Evolutionary conservation across 2,888 invertebrate species (phyloP), one percentile per base, ranked within the genome.

Genomic region (Hydraecia micacea): DNA sequence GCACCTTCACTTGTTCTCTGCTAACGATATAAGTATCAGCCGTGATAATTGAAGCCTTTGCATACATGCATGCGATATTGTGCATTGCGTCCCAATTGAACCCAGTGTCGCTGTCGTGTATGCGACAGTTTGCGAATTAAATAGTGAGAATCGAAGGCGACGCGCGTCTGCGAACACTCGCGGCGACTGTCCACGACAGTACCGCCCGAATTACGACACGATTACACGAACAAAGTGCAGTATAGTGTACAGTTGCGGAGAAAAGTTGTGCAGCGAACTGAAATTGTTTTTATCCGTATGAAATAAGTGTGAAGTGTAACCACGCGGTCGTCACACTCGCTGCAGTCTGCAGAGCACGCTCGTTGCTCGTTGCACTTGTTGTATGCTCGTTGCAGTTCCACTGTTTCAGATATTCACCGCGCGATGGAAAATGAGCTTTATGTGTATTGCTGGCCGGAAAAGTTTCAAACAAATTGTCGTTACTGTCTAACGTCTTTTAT

Each of bases 291-390:
- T 49, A 82, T 55, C n/a, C 39, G 70, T 69, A 79, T 82, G 80
- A 68, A 79, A 79, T 73, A 84, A 84, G 73, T 73, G 79, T 79
- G 79, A 84, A 81, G 58, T 39, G 70, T 67, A 71, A 52, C 49
- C 69, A 52, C 65, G 39, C 82, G 65, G 58, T 82, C 69, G 82
- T 65, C 66, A 69, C 82, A 49, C 55, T 75, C 36, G 21, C 75
- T 60, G 13, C 39, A 39, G 39, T 15, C 75, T 60, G 13, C 39
- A 39, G 39, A 39, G 39, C 9, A 39, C 39, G 39, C 39, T 39
- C 39, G 39, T 39, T 39, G 39, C 39, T 39, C 9, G 39, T 39
- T 39, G 39, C 42, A 42, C 9, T 9, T 42, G 42, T 11, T 42
- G 42, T 42, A 42, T 42, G 42, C 42, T 42, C 11, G 42, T 11